phyloP scores from a whole-genome alignment of 53 echinoderm and acorn worm genomes.

The Luidia sarsii region DNA sequence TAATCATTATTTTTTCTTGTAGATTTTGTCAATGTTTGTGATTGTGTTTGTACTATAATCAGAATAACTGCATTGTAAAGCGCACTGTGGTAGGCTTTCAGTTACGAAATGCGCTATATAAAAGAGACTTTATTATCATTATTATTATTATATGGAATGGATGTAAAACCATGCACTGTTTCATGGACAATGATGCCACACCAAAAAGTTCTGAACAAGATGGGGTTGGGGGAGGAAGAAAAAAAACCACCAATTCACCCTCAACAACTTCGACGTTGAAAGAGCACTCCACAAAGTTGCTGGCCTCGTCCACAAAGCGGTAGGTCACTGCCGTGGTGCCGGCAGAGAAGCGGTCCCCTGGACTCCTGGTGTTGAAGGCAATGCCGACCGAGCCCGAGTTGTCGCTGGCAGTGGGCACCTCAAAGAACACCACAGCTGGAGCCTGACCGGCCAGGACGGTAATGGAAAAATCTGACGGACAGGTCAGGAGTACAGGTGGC shows the following conservation, averaged over 20 bases:
- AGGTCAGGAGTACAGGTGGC: constrained; percentile 32
- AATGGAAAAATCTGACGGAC: constrained; percentile 28
- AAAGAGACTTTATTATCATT: too few species aligned
- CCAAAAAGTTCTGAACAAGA: neutral
- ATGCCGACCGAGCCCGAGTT: constrained; percentile 43
- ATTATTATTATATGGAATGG: too few species aligned
- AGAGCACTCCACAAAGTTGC: constrained; percentile 30
- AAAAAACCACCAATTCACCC: neutral
- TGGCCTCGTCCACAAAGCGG: constrained; percentile 49
- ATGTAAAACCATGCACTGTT: neutral
- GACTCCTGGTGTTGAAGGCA: constrained; percentile 3
- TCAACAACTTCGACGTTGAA: constrained; percentile 47
- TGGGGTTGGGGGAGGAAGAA: neutral
- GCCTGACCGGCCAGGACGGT: constrained; percentile 48
- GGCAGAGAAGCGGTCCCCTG: constrained; percentile 23
- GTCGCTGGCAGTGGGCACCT: constrained; percentile 57
- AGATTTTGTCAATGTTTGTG: too few species aligned
- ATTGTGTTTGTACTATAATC: too few species aligned
- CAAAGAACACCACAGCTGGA: constrained; percentile 39
- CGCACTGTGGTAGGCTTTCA: too few species aligned
- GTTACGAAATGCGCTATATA: too few species aligned
- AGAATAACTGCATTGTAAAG: too few species aligned
- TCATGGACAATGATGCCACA: neutral
- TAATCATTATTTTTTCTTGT: too few species aligned
- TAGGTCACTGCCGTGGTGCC: constrained; percentile 63